Base-by-base conservation (phyloP, 1,140 invertebrate genomes). In the Brachionus koreanus region DNA sequence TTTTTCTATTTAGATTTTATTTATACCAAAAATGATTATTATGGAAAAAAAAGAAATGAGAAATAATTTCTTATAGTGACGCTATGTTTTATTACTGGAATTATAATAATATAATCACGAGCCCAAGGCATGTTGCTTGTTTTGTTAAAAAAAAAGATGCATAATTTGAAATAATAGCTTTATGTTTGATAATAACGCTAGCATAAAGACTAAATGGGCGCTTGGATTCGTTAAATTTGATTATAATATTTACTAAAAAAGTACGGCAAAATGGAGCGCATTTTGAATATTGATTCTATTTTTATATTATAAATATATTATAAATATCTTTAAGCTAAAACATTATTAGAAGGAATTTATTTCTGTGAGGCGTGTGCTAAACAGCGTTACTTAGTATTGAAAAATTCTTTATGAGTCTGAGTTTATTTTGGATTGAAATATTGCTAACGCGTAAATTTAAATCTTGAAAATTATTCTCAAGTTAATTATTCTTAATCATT, bases 21-120 rank as follows among this genome's bases (percentile, higher is more conserved):
- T 69, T 69, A 69, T 69, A 69, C 65, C n/a, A 65, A 65, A 37
- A 65, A 57, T 57, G n/a, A 57, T 57, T 57, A 57, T 19, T 57
- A 65, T 33, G 33, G n/a, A 69, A 69, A 69, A n/a, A 39, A 69
- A 69, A 69, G 37, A 33, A 39, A 69, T 19, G 65, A 69, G 65
- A 69, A 69, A 69, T 69, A 69, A 69, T 23, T 65, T 69, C 16
- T 69, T 42, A 39, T 39, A 69, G 65, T 69, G 65, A 69, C 65
- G 65, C 65, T 69, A 69, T 39, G 65, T 65, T 65, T 65, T 65
- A 33, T 65, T 65, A 35, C 5, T 6, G 37, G 16, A 69, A 69
- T 69, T 69, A 69, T 69, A 69, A 69, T 69, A 69, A 65, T 33
- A 65, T 23, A 69, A 69, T 69, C 65, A 69, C 37, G 65, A 69